These are phyloP conservation scores for Strigamia transsilvanica DNA, from an alignment of 2,888 invertebrate species.

Conservation along the genomic window DNA sequence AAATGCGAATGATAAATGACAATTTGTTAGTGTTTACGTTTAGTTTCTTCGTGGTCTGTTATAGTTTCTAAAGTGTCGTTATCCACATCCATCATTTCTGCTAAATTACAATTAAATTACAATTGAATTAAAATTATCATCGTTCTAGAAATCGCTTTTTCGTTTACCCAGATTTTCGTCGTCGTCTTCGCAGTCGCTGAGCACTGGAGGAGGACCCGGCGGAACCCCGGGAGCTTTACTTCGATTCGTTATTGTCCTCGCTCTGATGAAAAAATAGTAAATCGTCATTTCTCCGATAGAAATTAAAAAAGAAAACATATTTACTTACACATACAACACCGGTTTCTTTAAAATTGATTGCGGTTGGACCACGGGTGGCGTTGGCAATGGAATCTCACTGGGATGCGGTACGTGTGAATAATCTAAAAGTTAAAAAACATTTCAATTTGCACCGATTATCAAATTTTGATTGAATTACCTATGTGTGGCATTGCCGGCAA, in stretches of 20 bases:
- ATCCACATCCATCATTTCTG: constrained; percentile 58
- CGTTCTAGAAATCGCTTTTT: neutral
- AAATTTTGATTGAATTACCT: constrained; percentile 54
- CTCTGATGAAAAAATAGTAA: neutral
- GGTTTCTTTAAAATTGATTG: constrained; percentile 78
- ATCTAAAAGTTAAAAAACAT: constrained; percentile 19
- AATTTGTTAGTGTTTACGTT: neutral
- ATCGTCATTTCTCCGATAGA: neutral
- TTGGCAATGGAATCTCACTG: constrained; percentile 69
- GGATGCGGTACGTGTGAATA: constrained; percentile 64
- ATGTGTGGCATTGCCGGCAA: constrained; percentile 70
- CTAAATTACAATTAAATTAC: neutral
- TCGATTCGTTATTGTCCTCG: constrained; percentile 37
- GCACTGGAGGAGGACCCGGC: constrained; percentile 81
- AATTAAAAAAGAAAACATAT: neutral
- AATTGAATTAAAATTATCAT: neutral
- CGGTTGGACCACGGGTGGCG: constrained; percentile 68
- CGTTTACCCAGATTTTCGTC: constrained; percentile 55
- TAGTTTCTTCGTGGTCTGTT: neutral
- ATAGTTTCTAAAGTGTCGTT: neutral
- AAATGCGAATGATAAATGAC: too few relatives aligned
- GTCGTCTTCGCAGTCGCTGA: constrained; percentile 72
- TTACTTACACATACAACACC: constrained; percentile 67
- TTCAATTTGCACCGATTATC: neutral
- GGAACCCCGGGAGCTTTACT: constrained; percentile 81